Evolutionary conservation across 2,888 invertebrate genomes (phyloP).

Genomic region (Molorchus minor): DNA sequence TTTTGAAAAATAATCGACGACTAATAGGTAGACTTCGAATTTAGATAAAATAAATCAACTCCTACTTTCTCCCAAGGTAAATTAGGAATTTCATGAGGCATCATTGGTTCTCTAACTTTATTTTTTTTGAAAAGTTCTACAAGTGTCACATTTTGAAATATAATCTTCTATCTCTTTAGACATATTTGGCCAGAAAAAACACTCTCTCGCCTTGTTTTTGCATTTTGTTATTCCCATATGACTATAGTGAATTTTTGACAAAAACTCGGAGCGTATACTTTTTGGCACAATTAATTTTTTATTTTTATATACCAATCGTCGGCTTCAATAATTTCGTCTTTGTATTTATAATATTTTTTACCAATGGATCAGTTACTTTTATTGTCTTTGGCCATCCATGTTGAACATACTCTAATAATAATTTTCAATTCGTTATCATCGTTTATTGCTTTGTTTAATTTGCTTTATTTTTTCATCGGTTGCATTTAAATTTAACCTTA

Average conservation of each 20-base stretch:
- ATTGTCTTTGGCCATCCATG: neutral
- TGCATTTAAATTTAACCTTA: neutral
- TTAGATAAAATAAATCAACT: neutral
- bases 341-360: neutral
- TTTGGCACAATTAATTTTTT: too few relatives aligned
- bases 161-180: slow-evolving; percentile 16
- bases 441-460: neutral
- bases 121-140: neutral
- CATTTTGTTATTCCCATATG: slow-evolving; percentile 17
- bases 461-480: neutral
- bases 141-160: slow-evolving; percentile 5
- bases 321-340: neutral
- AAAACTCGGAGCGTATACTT: slow-evolving; percentile 15
- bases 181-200: slow-evolving; percentile 25
- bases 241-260: slow-evolving; percentile 18
- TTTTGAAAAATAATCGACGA: neutral
- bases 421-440: neutral
- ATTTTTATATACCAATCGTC: too few relatives aligned
- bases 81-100: neutral
- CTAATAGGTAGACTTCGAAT: neutral
- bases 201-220: slow-evolving; percentile 4
- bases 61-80: neutral
- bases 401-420: too few relatives aligned
- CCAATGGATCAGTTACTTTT: neutral
- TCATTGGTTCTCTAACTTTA: neutral